Evolutionary conservation across 2,888 invertebrate genomes (phyloP), one percentile per base, ranked within the genome.

Genomic region (Ophion ellenae): DNA sequence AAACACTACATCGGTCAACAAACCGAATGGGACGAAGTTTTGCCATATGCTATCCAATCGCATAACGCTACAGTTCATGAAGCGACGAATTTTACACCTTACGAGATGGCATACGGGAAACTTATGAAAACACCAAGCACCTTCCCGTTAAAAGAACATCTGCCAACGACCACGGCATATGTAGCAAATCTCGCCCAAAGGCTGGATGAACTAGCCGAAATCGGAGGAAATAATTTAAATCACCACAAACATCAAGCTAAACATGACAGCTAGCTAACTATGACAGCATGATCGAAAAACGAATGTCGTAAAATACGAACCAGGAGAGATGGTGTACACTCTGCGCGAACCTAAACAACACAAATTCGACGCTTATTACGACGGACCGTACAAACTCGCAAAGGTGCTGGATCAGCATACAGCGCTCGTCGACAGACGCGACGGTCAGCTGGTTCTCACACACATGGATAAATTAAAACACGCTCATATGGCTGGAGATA

Each of bases 21-120:
- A 17, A 89, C 90, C 5, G 88, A 92, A 80, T 93, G 93, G 92
- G 91, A 93, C 76, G 84, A 89, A 61, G 91, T 89, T 86, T 63
- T 93, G 40, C 85, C 86, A 14, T 59, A 89, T 89, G 89, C 90
- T 0, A 89, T 91, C 86, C 91, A 91, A 64, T 88, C 88, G 0
- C 91, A 91, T 75, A 91, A 91, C 63, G 89, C 89, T 0, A 87
- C 89, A 7, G 86, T 88, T 0, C 92, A 93, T 83, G 84, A 85
- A 20, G 83, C 89, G 2, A 91, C 92, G 1, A 87, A 91, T 20
- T 91, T 84, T 59, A 87, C 90, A 3, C 91, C 91, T n/a, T 90
- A 89, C 69, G 90, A 92, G 88, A 67, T 91, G 67, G 70, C 91
- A 14, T 91, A 90, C 81, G 91, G 91, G 36, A 45, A 76, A 32